Base-by-base conservation (phyloP, 2,888 invertebrate species). In the Lissocephala sabroskyi region DNA sequence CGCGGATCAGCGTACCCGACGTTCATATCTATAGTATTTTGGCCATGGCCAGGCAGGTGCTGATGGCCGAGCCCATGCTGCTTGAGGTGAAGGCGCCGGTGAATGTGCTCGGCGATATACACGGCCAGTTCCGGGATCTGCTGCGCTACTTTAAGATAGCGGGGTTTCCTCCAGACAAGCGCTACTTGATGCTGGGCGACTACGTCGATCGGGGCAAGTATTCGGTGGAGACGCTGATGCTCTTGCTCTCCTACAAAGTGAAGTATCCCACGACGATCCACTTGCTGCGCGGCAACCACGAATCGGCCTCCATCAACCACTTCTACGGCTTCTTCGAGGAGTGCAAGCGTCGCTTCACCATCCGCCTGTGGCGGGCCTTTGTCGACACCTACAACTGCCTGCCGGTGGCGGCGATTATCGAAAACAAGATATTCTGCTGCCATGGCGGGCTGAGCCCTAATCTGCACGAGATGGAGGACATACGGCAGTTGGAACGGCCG, bases 331-430 rank as follows among this genome's bases (percentile, higher is more conserved):
- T 97, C 87, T 97, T 96, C 85, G 97, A 97, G 84, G 97, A 97
- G 87, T 97, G 97, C 91, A 92, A 94, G 87, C 86, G 91, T 83
- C 89, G 91, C 78, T 98, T 97, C 86, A 98, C 97, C 87, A 97
- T 98, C 79, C 98, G 98, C 86, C 86, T 98, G 81, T 98, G 98
- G 98, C 97, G 97, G 87, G 97, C 97, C 10, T 98, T 98, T 87
- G 98, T 98, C 82, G 98, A 98, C 86, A 98, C 98, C 86, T 98
- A 98, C 86, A 98, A 98, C 87, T 98, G 98, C 85, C 89, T 98
- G 85, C 98, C 98, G 17, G 97, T 98, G 17, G 97, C 98, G 41
- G 98, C 98, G 65, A 97, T 98, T 85, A 94, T 81, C 40, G 75
- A 74, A 82, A 89, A 90, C 81, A 90, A 90, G 84, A 91, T 91